These are phyloP conservation scores for Oreochromis tanganicae DNA, from an alignment of 2,113 vertebrate genomes.

Conservation along the genomic window DNA sequence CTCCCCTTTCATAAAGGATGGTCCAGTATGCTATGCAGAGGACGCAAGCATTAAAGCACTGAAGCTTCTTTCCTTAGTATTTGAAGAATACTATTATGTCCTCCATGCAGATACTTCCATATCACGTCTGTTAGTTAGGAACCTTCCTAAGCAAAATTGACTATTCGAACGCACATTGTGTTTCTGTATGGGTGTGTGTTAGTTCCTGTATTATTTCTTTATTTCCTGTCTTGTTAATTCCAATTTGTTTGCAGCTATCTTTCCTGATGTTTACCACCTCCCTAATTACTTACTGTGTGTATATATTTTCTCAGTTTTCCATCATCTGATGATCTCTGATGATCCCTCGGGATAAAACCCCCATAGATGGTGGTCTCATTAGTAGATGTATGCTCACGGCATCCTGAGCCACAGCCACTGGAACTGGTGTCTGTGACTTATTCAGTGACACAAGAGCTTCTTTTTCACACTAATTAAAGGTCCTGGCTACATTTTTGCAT, in stretches of 20 bases:
- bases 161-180: neutral
- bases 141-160: neutral
- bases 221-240: neutral
- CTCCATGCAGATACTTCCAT: neutral
- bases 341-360: neutral
- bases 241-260: neutral
- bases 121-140: neutral
- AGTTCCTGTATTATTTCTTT: neutral
- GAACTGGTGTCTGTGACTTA: neutral
- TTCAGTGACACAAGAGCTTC: neutral
- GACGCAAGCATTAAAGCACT: neutral
- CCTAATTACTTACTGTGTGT: neutral
- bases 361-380: neutral
- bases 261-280: neutral
- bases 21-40: neutral
- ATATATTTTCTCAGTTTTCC: neutral
- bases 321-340: neutral
- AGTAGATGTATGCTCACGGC: neutral
- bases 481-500: neutral
- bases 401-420: neutral
- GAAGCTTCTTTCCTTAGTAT: neutral
- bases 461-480: neutral
- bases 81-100: neutral
- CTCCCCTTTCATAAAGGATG: neutral
- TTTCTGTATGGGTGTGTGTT: neutral